phyloP scores from a whole-genome alignment of 2,113 vertebrate genomes.

The Burhinus oedicnemus region DNA sequence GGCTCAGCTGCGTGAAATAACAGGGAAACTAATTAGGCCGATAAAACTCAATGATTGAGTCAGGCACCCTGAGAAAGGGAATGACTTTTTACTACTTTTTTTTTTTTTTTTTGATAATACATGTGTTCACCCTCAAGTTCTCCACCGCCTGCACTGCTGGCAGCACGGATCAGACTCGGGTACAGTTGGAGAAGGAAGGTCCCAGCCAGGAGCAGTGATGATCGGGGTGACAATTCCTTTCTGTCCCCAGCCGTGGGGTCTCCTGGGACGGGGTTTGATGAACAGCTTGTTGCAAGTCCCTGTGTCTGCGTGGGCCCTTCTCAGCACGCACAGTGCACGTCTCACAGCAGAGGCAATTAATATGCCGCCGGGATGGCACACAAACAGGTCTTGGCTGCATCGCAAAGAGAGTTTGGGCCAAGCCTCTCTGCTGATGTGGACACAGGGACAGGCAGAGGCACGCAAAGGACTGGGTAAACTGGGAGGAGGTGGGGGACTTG shows the following conservation, averaged over 20 bases:
- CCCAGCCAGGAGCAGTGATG: neutral
- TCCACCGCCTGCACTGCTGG: neutral
- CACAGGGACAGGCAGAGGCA: neutral
- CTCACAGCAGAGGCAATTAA: neutral
- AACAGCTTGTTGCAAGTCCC: neutral
- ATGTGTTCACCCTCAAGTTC: neutral
- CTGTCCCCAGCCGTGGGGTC: neutral
- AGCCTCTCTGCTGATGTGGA: neutral
- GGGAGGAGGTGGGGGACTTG: neutral
- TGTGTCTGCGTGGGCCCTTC: neutral
- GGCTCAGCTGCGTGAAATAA: neutral
- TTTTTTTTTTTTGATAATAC: neutral
- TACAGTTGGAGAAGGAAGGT: neutral
- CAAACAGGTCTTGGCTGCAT: neutral
- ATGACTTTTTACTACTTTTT: neutral
- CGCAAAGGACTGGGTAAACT: accelerated
- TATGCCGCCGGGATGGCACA: neutral
- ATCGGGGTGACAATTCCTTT: neutral
- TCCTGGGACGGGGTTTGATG: neutral
- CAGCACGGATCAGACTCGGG: neutral
- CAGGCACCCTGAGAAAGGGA: neutral
- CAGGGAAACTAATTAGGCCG: conserved; percentile 34
- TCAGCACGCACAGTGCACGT: neutral
- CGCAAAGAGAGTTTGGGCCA: neutral
- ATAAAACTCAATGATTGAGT: conserved; percentile 20